phyloP scores from a whole-genome alignment of 1,140 invertebrate species.

The Drosophila simulans region DNA sequence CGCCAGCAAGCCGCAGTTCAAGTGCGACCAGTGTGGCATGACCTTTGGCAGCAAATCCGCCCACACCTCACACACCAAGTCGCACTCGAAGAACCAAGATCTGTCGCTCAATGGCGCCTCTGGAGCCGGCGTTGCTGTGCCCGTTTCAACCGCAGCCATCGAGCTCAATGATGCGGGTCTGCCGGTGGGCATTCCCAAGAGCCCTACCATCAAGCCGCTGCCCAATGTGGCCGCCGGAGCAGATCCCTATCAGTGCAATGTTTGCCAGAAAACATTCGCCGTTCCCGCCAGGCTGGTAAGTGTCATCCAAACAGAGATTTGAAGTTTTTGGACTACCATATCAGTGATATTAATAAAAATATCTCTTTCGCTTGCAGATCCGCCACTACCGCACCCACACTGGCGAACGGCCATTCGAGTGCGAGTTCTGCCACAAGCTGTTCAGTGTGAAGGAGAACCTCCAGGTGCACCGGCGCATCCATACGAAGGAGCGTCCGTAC shows the following conservation, averaged over 20 bases:
- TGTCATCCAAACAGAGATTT: background rate
- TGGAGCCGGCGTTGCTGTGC: background rate
- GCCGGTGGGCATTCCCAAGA: conserved; percentile 78
- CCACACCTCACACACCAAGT: conserved; percentile 87
- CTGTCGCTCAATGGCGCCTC: conserved; percentile 23
- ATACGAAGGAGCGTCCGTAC: conserved; percentile 92
- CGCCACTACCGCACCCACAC: conserved; percentile 96
- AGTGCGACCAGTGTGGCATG: conserved; percentile 87
- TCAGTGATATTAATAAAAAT: no score
- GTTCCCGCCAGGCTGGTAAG: conserved; percentile 94
- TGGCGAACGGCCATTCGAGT: conserved; percentile 93
- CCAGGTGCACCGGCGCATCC: conserved; percentile 95
- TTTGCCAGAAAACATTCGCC: conserved; percentile 96
- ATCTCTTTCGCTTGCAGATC: conserved; percentile 49
- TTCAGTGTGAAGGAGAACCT: conserved; percentile 97
- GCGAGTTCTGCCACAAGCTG: conserved; percentile 96
- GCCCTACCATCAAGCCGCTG: conserved; percentile 77
- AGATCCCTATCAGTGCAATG: conserved; percentile 94
- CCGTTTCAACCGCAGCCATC: conserved; percentile 19
- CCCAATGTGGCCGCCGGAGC: conserved; percentile 83
- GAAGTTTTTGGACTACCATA: no score
- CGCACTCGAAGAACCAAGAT: conserved; percentile 84
- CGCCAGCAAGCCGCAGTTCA: conserved; percentile 80
- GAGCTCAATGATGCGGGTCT: conserved; percentile 70
- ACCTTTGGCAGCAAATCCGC: conserved; percentile 87